A percentile compares a stretch with the other conserved stretches of the same genome.
These are phyloP conservation scores for Jordanella pulchra DNA, from an alignment of 2,797 vertebrate genomes.

Conservation along the genomic window DNA sequence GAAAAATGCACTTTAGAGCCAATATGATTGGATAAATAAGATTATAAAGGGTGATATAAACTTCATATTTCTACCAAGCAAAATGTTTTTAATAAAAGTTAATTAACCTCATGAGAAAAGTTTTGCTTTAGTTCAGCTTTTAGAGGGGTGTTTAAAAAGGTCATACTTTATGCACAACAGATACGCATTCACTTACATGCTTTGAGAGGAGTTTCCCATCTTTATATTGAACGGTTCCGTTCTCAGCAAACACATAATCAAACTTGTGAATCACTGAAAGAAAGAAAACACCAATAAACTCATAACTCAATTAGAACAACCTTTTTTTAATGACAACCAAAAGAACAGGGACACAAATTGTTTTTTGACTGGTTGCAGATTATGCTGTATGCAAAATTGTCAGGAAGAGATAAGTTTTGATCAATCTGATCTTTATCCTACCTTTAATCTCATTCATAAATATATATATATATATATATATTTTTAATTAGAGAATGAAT, in stretches of 20 bases:
- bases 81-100: background rate
- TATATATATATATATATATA: too few relatives aligned
- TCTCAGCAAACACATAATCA: slow-evolving; percentile 97
- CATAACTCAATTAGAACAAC: slow-evolving; percentile 7
- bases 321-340: background rate
- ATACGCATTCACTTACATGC: slow-evolving; percentile 79
- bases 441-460: slow-evolving; percentile 4
- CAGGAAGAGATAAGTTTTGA: slow-evolving; percentile 21
- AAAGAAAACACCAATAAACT: slow-evolving; percentile 21
- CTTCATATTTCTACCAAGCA: background rate
- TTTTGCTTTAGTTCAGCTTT: background rate
- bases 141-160: too few relatives aligned
- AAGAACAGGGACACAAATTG: slow-evolving; percentile 1
- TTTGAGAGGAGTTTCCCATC: slow-evolving; percentile 91
- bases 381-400: slow-evolving; percentile 25
- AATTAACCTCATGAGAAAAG: background rate
- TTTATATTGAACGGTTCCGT: slow-evolving; percentile 96
- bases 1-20: slow-evolving; percentile 1
- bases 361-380: slow-evolving; percentile 32
- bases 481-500: too few relatives aligned
- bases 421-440: slow-evolving; percentile 20
- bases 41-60: background rate
- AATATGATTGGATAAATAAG: background rate
- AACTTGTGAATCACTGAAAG: slow-evolving; percentile 91
- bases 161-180: too few relatives aligned